Base-by-base conservation (phyloP, 35 echinoderm and acorn worm genomes). In the Anneissia japonica region DNA sequence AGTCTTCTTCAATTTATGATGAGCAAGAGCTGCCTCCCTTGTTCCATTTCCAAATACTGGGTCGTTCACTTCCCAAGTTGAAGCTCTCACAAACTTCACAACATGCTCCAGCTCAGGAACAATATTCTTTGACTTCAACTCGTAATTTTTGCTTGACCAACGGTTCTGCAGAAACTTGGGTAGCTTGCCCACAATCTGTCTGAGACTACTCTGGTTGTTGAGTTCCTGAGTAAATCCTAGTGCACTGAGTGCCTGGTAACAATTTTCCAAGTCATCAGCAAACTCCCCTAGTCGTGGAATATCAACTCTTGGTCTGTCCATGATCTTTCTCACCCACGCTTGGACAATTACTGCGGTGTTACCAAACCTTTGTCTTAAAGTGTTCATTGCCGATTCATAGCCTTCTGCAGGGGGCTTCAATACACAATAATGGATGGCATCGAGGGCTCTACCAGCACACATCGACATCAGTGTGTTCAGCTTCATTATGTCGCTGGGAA, bases 211-310 rank as follows among this genome's bases (percentile, higher is more conserved):
- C 30, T 85, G 84, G 28, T 75, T 85, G 36, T 85, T 85, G 32
- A 85, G 84, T 43, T 85, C 56, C 37, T 85, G 31, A 32, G 75
- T n/a, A 38, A 37, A 85, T 9, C 33, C 30, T 26, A 85, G 33
- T 29, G 82, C 82, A 84, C 43, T 84, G 29, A 84, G 51, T 23
- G 46, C 39, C 34, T 84, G 11, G 17, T 74, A 14, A 17, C 51
- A 85, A 17, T 85, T 85, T 7, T 37, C 5, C 33, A 85, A 34
- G 35, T 85, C 83, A 85, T 85, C 72, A 38, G 72, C 83, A 74
- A 1, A 85, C 26, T 73, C 33, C 11, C 16, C 36, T 29, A 85
- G 17, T 37, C 32, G 33, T 17, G 16, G 0, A 13, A 37, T 1
- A 28, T 85, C 72, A 33, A 73, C 82, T 74, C 72, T 75, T 21